A percentile compares a stretch with the other conserved stretches of the same genome.
Conservation (phyloP, 2,888 invertebrate species). For the Synanthedon myopaeformis region DNA sequence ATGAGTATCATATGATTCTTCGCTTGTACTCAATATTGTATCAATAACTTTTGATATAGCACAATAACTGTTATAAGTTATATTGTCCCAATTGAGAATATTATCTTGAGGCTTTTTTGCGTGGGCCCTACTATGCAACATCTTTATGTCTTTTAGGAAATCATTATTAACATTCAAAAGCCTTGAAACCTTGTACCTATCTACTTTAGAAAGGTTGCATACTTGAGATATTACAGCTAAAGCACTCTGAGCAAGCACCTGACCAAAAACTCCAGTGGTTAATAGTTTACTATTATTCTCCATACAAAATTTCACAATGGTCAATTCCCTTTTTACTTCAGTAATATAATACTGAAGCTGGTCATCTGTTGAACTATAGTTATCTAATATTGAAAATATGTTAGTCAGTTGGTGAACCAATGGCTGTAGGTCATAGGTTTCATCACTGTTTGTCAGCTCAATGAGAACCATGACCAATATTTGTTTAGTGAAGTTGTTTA, state of each 20-base stretch:
- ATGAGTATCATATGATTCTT: slow-evolving; percentile 35
- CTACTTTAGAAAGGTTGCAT: slow-evolving; percentile 57
- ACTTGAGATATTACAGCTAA: slow-evolving; percentile 64
- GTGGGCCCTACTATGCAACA: slow-evolving; percentile 29
- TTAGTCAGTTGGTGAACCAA: slow-evolving; percentile 56
- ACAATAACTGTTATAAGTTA: slow-evolving; percentile 64
- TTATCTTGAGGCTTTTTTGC: slow-evolving; percentile 17
- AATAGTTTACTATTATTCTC: slow-evolving; percentile 63
- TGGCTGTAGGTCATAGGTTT: slow-evolving; percentile 55
- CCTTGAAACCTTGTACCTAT: slow-evolving; percentile 62
- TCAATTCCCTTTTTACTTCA: slow-evolving; percentile 61
- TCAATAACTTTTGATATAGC: slow-evolving; percentile 63
- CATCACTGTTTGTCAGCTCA: slow-evolving; percentile 57
- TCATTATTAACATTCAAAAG: slow-evolving; percentile 58
- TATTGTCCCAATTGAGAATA: slow-evolving; percentile 50
- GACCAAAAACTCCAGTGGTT: slow-evolving; percentile 61
- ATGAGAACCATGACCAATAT: slow-evolving; percentile 62
- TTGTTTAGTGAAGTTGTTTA: slow-evolving; percentile 62
- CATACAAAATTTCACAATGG: slow-evolving; percentile 60
- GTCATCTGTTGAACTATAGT: slow-evolving; percentile 48
- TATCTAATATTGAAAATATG: slow-evolving; percentile 60
- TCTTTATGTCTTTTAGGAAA: slow-evolving; percentile 42
- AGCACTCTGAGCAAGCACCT: slow-evolving; percentile 56
- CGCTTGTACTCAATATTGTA: slow-evolving; percentile 49
- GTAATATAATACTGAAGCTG: slow-evolving; percentile 59